Conservation (phyloP, 2,888 invertebrate species). For the Neoaliturus tenellus region DNA sequence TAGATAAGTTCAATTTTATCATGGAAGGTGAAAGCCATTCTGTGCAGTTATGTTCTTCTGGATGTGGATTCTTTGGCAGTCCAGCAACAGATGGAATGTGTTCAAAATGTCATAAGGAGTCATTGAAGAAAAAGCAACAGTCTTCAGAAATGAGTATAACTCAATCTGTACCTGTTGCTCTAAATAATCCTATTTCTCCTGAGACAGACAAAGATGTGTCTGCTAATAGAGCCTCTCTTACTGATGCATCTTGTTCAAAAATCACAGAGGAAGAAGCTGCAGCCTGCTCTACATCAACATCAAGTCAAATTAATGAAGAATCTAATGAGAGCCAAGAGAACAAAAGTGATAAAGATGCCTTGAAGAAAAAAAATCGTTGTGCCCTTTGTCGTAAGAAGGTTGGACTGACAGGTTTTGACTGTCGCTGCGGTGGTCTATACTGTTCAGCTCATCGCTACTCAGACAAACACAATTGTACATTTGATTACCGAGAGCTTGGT, state of each 20-base stretch:
- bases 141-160: constrained; percentile 80
- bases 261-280: constrained; percentile 60
- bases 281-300: constrained; percentile 67
- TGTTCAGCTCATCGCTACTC: constrained; percentile 99
- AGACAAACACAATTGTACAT: constrained; percentile 99
- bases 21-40: constrained; percentile 99
- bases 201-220: constrained; percentile 76
- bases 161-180: constrained; percentile 73
- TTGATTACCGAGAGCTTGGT: constrained; percentile 99
- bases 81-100: constrained; percentile 99
- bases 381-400: constrained; percentile 99
- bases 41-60: constrained; percentile 98
- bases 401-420: constrained; percentile 99
- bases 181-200: constrained; percentile 69
- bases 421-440: constrained; percentile 98
- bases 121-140: constrained; percentile 94
- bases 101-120: constrained; percentile 99
- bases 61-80: constrained; percentile 99
- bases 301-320: constrained; percentile 68
- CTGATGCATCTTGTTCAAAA: constrained; percentile 8
- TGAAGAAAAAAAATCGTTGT: constrained; percentile 98
- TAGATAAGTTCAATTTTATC: constrained; percentile 63
- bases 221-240: constrained; percentile 70
- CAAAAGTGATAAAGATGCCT: constrained; percentile 87
- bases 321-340: constrained; percentile 80